phyloP scores from a whole-genome alignment of 2,797 vertebrate genomes.

The Epinephelus malabaricus region DNA sequence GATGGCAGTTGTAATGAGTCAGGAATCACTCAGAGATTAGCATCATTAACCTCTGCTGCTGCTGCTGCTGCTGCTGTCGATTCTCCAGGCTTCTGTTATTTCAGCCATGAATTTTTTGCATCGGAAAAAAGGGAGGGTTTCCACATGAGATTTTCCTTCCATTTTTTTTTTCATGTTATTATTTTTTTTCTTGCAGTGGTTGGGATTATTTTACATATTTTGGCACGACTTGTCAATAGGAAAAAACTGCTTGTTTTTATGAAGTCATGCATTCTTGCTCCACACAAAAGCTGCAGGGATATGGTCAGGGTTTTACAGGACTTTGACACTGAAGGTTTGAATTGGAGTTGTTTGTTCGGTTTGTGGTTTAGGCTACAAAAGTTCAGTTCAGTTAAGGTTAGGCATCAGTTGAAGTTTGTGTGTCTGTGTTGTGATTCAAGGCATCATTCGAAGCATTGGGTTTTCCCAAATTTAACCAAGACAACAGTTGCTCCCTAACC shows the following conservation, averaged over 20 bases:
- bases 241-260: neutral
- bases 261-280: neutral
- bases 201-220: constrained; percentile 4
- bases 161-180: neutral
- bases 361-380: neutral
- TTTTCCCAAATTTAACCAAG: no score
- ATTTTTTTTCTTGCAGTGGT: neutral
- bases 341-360: neutral
- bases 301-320: neutral
- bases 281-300: neutral
- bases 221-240: neutral
- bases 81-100: constrained; percentile 31
- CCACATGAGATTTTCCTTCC: neutral
- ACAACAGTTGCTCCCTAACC: no score
- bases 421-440: no score
- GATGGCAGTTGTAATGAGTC: constrained; percentile 58
- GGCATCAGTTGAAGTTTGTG: no score
- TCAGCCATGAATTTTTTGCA: constrained; percentile 6
- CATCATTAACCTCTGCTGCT: constrained; percentile 62
- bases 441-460: no score
- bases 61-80: constrained; percentile 11
- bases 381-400: no score
- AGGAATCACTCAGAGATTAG: constrained; percentile 53
- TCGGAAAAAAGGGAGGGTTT: neutral
- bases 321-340: neutral